Base-by-base conservation (phyloP, 2,888 invertebrate species). In the Oligia latruncula region DNA sequence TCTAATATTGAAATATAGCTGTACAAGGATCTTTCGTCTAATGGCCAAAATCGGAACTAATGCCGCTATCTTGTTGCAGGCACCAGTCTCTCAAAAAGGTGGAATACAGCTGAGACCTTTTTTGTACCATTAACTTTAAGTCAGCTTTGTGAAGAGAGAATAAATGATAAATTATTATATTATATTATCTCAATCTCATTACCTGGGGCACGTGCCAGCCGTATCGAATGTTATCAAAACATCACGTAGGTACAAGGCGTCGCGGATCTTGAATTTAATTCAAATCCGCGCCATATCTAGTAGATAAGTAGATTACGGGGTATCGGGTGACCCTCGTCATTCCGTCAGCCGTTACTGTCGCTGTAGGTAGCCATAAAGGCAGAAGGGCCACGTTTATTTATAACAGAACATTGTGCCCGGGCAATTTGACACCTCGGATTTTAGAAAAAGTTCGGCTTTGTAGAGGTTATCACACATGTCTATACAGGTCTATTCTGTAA, bases 251-350 rank as follows among this genome's bases (percentile, higher is more conserved):
- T 15, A 74, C 68, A 73, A 84, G 88, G 81, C 49, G 71, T 43
- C 23, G 35, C 52, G 73, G 46, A 70, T 82, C 82, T 86, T 68
- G 67, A 82, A 88, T 89, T 86, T 84, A 89, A 88, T 88, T 82
- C 82, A 82, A 77, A 88, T 88, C 72, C 66, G 35, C 75, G 78
- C 77, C 77, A 74, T 78, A 85, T 82, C 86, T 77, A 68, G 70
- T 60, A 72, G 71, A 78, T 88, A 87, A 83, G 80, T 76, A 83
- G 86, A 88, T 85, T 87, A 80, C 60, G 35, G 77, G 71, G 68
- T 89, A 87, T 82, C 77, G 79, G 81, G 76, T 87, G 82, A 84
- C 85, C 81, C 88, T 82, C 68, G 86, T 82, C 80, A 81, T 60
- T 64, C 62, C 29, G 17, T 49, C 67, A 65, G 75, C n/a, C 55